These are phyloP conservation scores for Danio choprae DNA, from an alignment of 2,797 vertebrate genomes.

Conservation along the genomic window DNA sequence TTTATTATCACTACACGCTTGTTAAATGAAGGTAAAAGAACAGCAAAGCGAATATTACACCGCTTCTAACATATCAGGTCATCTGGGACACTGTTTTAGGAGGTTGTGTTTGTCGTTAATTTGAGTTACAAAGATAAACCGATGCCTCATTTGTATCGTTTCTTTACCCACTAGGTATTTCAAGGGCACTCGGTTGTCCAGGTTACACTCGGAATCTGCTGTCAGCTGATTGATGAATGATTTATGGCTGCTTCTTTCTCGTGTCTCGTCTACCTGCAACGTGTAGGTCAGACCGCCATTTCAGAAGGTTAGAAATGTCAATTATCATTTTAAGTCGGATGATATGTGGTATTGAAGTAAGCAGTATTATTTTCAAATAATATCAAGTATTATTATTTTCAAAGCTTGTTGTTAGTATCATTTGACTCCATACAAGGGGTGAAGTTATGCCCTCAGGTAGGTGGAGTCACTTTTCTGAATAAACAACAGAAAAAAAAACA, in stretches of 20 bases:
- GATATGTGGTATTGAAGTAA: background rate
- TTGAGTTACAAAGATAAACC: background rate
- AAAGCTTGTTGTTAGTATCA: background rate
- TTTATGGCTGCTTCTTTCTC: conserved; percentile 70
- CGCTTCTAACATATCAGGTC: background rate
- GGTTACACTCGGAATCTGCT: conserved; percentile 51
- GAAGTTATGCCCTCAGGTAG: background rate
- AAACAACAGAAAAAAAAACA: conserved; percentile 20
- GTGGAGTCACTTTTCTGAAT: conserved; percentile 5
- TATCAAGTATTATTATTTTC: too few species aligned
- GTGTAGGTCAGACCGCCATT: conserved; percentile 1
- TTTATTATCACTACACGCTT: background rate
- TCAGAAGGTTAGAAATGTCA: background rate
- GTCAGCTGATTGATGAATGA: conserved; percentile 73
- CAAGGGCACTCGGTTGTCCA: conserved; percentile 44
- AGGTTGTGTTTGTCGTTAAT: background rate
- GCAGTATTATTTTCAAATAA: background rate
- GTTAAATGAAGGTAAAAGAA: conserved; percentile 2
- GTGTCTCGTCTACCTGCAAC: conserved; percentile 53
- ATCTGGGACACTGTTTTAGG: background rate
- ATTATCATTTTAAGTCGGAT: background rate
- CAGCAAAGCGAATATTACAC: background rate
- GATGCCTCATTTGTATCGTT: background rate
- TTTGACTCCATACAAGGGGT: background rate
- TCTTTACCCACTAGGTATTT: background rate